A percentile compares a stretch with the other conserved stretches of the same genome.
phyloP scores from a whole-genome alignment of 2,888 invertebrate genomes.

The Sphaerophoria taeniata region DNA sequence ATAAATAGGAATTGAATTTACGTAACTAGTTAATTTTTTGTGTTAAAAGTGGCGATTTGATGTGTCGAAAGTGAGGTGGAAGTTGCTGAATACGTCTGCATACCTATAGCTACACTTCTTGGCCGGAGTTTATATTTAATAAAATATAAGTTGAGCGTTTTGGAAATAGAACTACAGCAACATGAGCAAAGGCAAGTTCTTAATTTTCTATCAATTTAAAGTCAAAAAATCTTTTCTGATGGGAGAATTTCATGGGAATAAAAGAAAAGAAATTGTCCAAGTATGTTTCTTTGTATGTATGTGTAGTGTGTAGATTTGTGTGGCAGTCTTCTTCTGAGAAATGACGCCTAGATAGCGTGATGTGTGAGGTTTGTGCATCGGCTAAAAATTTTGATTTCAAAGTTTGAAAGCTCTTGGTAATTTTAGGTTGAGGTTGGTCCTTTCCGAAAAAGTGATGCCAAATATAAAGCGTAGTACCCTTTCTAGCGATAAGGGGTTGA shows the following conservation, averaged over 20 bases:
- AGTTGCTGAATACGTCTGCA: conserved; percentile 12
- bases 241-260: not conserved
- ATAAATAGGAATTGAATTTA: conserved; percentile 27
- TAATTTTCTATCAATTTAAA: not conserved
- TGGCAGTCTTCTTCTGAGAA: too few relatives aligned
- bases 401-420: too few relatives aligned
- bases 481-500: too few relatives aligned
- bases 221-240: not conserved
- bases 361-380: conserved; percentile 14
- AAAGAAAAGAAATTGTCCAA: not conserved
- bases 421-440: too few relatives aligned
- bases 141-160: conserved; percentile 4
- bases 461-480: too few relatives aligned
- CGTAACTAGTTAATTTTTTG: not conserved
- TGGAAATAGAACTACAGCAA: conserved; percentile 7
- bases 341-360: conserved; percentile 39
- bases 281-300: not conserved
- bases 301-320: not conserved
- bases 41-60: conserved; percentile 16
- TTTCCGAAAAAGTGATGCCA: too few relatives aligned
- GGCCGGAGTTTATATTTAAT: conserved; percentile 20
- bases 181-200: conserved; percentile 47
- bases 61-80: conserved; percentile 15
- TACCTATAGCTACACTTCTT: conserved; percentile 9
- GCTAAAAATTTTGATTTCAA: not conserved